Evolutionary conservation across 1,140 invertebrate genomes (phyloP), one percentile per base, ranked within the genome.

Genomic region (Hestina assimilis): DNA sequence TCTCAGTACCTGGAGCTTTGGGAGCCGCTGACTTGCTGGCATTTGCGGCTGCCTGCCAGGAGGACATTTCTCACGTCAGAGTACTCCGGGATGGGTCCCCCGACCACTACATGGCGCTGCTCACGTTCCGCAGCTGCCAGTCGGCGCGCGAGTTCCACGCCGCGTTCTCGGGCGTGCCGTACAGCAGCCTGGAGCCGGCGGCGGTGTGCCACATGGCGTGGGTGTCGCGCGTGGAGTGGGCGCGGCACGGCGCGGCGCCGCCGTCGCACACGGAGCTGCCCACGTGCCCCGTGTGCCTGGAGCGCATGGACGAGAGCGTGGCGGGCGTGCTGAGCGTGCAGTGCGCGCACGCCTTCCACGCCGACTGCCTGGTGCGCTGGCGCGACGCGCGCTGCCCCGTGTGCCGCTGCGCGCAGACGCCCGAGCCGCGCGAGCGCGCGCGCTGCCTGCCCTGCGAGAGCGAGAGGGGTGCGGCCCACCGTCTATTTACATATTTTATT

Each of bases 261-360:
- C 91, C 93, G 0, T 85, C 91, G n/a, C 94, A 97, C 66, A 98
- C 97, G 0, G 99, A 99, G 89, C 89, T 99, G 47, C 98, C 98
- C n/a, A 98, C 95, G 2, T 99, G 99, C 89, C 96, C 98, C 4
- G 97, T 99, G 11, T 99, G 98, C 82, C 62, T 91, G 14, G 98
- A 99, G 87, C 92, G 97, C 69, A 99, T 97, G 97, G 98, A 99
- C 88, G 98, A 99, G 88, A 97, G 96, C 60, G 96, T 99, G 0
- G 98, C 99, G 87, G 97, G 98, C 2, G 95, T 99, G 62, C 90
- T 99, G 48, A 99, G 98, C 3, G 98, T 99, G 73, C 90, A 99
- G 23, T 99, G 99, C 80, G 99, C 99, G 89, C 99, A 99, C 89
- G 95, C 97, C 0, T 99, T 99, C 87, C 99, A 99, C 89, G 94